Percentiles rank a stretch among this genome's conserved stretches.
These are phyloP conservation scores for Serilophus lunatus DNA, from an alignment of 2,113 vertebrate species.

Conservation along the genomic window DNA sequence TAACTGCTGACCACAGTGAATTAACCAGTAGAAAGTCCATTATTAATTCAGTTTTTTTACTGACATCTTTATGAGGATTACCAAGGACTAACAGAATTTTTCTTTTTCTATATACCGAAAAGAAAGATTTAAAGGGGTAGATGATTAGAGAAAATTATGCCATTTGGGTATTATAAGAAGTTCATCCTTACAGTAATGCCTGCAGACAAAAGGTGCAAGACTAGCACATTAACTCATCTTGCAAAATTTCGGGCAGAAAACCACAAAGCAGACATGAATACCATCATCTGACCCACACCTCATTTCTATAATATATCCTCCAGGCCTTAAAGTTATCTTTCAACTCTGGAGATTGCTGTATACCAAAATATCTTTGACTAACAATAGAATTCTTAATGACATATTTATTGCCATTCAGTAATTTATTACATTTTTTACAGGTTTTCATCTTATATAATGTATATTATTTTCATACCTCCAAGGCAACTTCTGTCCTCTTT, in stretches of 20 bases:
- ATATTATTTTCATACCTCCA: not conserved
- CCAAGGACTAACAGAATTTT: not conserved
- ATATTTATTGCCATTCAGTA: not conserved
- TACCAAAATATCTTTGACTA: not conserved
- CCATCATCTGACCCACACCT: not conserved
- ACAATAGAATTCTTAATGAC: not conserved
- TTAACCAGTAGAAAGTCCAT: not conserved
- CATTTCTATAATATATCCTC: not conserved
- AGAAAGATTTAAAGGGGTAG: not conserved
- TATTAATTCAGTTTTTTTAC: not conserved
- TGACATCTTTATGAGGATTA: not conserved
- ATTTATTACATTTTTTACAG: not conserved
- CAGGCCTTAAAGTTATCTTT: not conserved
- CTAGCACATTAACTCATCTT: not conserved
- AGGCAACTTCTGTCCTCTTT: not conserved
- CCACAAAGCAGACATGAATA: not conserved
- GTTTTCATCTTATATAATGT: not conserved
- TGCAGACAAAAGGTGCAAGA: not conserved
- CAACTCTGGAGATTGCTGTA: not conserved
- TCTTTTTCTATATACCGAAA: not conserved
- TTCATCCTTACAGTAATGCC: not conserved
- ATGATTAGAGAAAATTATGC: not conserved
- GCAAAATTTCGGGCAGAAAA: not conserved
- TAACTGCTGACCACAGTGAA: not conserved
- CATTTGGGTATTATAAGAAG: not conserved